Evolutionary conservation across 1,140 invertebrate genomes (phyloP), one percentile per base, ranked within the genome.

Genomic region (Drosophila mojavensis): DNA sequence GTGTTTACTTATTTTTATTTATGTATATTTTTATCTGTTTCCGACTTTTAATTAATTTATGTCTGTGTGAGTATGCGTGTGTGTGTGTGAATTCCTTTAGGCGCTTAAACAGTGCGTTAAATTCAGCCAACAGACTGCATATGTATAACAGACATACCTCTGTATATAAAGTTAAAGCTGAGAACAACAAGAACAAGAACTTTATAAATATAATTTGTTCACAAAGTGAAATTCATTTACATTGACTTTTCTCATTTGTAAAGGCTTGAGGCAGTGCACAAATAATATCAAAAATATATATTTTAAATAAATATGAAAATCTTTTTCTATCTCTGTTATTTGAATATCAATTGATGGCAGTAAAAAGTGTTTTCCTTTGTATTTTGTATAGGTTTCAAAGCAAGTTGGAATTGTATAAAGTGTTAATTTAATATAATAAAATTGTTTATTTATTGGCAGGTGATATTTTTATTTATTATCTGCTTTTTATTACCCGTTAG

Each of bases 41-140:
- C 83, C 83, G 82, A 86, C 82, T 86, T 76, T 86, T 86, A 86
- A 86, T 86, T 88, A 88, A 86, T 86, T 86, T 86, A 86, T 86
- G 83, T 54, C 55, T 50, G 17, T 9, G 43, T 17, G 15, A 39
- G 54, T 24, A 11, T 47, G 56, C 30, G 36, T 33, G 53, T n/a
- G 17, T 20, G 4, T 20, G 43, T 17, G 74, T 62, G 75, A 63
- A 55, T 65, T 78, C 17, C 43, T 64, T 28, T 41, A 66, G 69
- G 63, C 63, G 64, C 66, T 79, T 73, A 66, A 81, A 66, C 72
- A 82, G 79, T 69, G 69, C 75, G 64, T 81, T 74, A 54, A 53
- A 61, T 58, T 69, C 41, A 36, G 17, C 17, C 60, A 13, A 50
- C 48, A 41, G 10, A 11, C 63, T 20, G n/a, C 15, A 45, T 17